These are phyloP conservation scores for Thermophis baileyi DNA, from an alignment of 2,113 vertebrate species.

Conservation along the genomic window DNA sequence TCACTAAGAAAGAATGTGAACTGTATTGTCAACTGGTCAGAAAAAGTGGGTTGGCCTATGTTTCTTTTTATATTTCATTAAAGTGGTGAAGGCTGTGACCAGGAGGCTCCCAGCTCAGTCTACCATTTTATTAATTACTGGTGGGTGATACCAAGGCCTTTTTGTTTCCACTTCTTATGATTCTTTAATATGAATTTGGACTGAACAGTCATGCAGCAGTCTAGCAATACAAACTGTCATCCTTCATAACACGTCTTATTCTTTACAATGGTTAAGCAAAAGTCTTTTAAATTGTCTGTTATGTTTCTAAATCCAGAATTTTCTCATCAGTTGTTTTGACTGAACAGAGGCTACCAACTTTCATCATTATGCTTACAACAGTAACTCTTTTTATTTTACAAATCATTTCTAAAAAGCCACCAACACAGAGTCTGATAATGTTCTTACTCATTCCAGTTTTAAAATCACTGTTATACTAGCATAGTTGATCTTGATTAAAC, in stretches of 20 bases:
- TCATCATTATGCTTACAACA: background rate
- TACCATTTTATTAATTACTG: background rate
- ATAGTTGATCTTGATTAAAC: background rate
- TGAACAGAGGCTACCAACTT: background rate
- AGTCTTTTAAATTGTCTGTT: background rate
- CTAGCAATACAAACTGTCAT: background rate
- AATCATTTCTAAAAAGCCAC: background rate
- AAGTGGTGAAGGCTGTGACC: background rate
- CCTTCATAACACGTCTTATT: background rate
- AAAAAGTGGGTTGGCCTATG: background rate
- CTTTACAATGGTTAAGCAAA: background rate
- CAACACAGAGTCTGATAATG: background rate
- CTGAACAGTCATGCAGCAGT: background rate
- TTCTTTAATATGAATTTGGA: background rate
- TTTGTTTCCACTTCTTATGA: background rate
- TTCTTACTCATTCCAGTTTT: background rate
- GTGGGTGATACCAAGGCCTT: too few species aligned
- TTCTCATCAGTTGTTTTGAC: background rate
- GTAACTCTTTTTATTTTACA: background rate
- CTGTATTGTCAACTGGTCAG: background rate
- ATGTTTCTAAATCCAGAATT: background rate
- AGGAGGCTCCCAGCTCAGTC: background rate
- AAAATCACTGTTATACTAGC: fast-evolving
- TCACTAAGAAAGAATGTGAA: background rate
- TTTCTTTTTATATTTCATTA: background rate